Base-by-base conservation (phyloP, 2,113 vertebrate genomes). In the Pachypanchax playfairii region DNA sequence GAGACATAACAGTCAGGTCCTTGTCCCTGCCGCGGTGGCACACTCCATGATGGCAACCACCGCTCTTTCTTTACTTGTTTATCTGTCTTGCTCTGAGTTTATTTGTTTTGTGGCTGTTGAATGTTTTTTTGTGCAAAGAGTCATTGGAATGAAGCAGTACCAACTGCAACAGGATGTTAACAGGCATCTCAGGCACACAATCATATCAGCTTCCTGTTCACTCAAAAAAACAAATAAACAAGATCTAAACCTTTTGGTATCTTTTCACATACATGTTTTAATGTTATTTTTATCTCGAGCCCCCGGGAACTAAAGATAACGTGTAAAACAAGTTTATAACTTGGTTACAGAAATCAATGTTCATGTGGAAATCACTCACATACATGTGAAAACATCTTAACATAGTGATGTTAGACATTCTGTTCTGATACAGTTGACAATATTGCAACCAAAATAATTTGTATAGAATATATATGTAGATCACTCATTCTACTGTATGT, bases 21-120 rank as follows among this genome's bases (percentile, higher is more conserved):
- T 87, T 89, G 84, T 90, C 38, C 74, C 31, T n/a, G 13, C 20
- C 59, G 62, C 43, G 28, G 74, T 84, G 68, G 52, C 46, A 84
- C 54, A 33, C 65, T 53, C 66, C 31, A 59, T 11, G 44, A 54
- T 79, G 73, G 71, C 43, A 35, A 18, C 65, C 54, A 73, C 25
- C 29, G 76, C 62, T 69, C 51, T 31, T n/a, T 66, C 44, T 52
- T 35, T 59, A 50, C 31, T 15, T 67, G 57, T 73, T 60, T 75
- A 68, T 76, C 48, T 65, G 52, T 69, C 31, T 67, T 51, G 41
- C n/a, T 10, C 39, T 18, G n/a, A 11, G 46, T 65, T 18, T 58
- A 77, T 66, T 54, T 85, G n/a, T 81, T 60, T 64, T 64, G 63
- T 65, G 28, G 39, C 69, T 25, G 47, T 56, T 79, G 65, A 84